Conservation (phyloP, 2,888 invertebrate species). For the Drosophila yooni region DNA sequence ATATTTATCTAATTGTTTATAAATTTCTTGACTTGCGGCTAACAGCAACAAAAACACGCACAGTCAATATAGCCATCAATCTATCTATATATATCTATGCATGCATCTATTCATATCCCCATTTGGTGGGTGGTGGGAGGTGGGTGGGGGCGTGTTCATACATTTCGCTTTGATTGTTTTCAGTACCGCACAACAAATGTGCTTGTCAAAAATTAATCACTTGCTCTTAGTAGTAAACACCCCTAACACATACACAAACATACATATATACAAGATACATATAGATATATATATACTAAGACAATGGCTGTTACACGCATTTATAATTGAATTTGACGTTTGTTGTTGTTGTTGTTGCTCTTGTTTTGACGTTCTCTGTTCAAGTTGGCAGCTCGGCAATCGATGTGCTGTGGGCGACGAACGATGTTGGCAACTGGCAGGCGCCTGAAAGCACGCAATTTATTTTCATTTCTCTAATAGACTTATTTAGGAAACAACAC, state of each 20-base stretch:
- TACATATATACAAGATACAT: slow-evolving; percentile 20
- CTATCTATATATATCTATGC: background rate
- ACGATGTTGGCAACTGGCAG: slow-evolving; percentile 71
- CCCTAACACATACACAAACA: slow-evolving; percentile 35
- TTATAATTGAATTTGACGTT: slow-evolving; percentile 82
- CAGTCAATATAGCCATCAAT: slow-evolving; percentile 21
- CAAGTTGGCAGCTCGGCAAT: slow-evolving; percentile 76
- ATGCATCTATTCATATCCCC: background rate
- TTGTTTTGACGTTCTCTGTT: slow-evolving; percentile 67
- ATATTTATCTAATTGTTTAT: slow-evolving; percentile 57
- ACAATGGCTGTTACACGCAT: slow-evolving; percentile 71
- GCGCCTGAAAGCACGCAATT: slow-evolving; percentile 80
- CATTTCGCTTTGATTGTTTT: slow-evolving; percentile 77
- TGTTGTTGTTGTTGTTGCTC: slow-evolving; percentile 31
- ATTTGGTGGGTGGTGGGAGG: background rate
- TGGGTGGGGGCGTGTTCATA: slow-evolving; percentile 49
- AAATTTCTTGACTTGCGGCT: slow-evolving; percentile 60
- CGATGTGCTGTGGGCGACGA: slow-evolving; percentile 54
- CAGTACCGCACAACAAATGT: slow-evolving; percentile 75
- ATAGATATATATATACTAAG: slow-evolving; percentile 9
- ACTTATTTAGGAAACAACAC: slow-evolving; percentile 73
- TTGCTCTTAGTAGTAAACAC: slow-evolving; percentile 68
- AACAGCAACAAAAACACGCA: slow-evolving; percentile 16
- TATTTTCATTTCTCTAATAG: slow-evolving; percentile 82
- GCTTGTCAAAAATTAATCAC: slow-evolving; percentile 82